phyloP scores from a whole-genome alignment of 23 tunicate genomes.

The Diplosoma virens region DNA sequence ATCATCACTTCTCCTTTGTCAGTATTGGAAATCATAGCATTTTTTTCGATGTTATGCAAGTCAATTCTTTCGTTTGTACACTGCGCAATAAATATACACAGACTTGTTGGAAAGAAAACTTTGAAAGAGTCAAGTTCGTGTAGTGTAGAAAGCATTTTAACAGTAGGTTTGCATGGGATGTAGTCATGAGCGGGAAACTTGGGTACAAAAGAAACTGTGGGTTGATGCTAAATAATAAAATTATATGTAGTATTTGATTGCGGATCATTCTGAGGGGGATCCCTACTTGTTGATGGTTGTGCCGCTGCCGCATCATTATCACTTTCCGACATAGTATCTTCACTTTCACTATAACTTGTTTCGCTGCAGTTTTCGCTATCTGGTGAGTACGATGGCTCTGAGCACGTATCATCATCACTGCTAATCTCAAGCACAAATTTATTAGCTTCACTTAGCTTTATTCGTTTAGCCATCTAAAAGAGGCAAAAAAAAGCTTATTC shows the following conservation, averaged over 20 bases:
- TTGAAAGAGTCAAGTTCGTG: constrained; percentile 10
- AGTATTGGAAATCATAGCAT: background rate
- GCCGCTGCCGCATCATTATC: constrained; percentile 12
- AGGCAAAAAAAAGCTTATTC: constrained; percentile 5
- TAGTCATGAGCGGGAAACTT: constrained; percentile 21
- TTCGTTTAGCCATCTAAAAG: constrained; percentile 16
- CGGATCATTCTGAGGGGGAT: constrained; percentile 17
- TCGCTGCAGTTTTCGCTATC: constrained; percentile 7
- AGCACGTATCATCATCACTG: constrained; percentile 19
- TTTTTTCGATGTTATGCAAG: background rate
- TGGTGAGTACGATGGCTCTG: constrained; percentile 13
- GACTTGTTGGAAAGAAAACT: background rate
- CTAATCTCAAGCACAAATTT: constrained; percentile 11
- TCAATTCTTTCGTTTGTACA: background rate
- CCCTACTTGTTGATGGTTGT: constrained; percentile 7
- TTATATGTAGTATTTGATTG: background rate
- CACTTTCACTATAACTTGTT: constrained; percentile 8
- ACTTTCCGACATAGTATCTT: constrained; percentile 1
- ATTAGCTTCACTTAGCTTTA: constrained; percentile 8
- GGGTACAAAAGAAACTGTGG: constrained; percentile 13
- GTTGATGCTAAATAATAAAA: constrained; percentile 8
- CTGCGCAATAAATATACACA: background rate
- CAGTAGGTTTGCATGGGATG: constrained; percentile 22
- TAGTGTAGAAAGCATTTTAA: background rate
- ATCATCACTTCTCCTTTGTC: background rate